A percentile compares a stretch with the other conserved stretches of the same genome.
Evolutionary conservation across 2,113 vertebrate genomes (phyloP).

Genomic region (Reinhardtius hippoglossoides): DNA sequence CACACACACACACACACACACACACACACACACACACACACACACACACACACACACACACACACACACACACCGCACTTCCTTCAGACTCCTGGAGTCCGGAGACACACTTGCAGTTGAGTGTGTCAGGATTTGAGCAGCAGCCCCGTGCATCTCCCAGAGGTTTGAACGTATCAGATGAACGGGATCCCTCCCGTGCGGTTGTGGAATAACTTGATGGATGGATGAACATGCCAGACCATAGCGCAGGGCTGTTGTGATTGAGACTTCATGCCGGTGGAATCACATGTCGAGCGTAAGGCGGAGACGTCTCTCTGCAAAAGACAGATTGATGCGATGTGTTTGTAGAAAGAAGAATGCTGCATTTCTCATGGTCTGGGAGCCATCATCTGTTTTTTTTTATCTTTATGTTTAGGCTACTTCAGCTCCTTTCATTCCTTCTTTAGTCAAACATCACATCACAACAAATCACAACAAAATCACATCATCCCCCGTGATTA

Average conservation of each 20-base stretch:
- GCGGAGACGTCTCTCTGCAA: not conserved
- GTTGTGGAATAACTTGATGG: conserved; percentile 44
- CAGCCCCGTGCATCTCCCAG: conserved; percentile 33
- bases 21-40: not conserved
- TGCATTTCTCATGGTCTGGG: not conserved
- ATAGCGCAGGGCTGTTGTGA: conserved; percentile 3
- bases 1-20: not conserved
- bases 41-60: not conserved
- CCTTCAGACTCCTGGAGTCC: conserved; percentile 21
- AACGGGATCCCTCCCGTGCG: conserved; percentile 16
- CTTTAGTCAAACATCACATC: conserved; percentile 12
- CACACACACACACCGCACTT: not conserved
- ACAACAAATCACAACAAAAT: too few species aligned
- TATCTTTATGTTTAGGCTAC: conserved; percentile 29
- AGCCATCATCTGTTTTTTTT: conserved; percentile 14
- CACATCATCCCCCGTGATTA: too few species aligned
- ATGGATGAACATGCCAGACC: conserved; percentile 33
- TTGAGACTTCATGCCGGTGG: conserved; percentile 43
- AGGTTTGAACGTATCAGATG: conserved; percentile 30
- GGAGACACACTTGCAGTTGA: conserved; percentile 47
- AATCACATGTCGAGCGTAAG: conserved; percentile 4
- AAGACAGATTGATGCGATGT: not conserved
- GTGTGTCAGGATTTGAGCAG: conserved; percentile 42
- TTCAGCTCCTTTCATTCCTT: conserved; percentile 7
- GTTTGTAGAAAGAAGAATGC: conserved; percentile 22